phyloP scores from a whole-genome alignment of 92 coral and sea anemone genomes.

The Scolanthus callimorphus region DNA sequence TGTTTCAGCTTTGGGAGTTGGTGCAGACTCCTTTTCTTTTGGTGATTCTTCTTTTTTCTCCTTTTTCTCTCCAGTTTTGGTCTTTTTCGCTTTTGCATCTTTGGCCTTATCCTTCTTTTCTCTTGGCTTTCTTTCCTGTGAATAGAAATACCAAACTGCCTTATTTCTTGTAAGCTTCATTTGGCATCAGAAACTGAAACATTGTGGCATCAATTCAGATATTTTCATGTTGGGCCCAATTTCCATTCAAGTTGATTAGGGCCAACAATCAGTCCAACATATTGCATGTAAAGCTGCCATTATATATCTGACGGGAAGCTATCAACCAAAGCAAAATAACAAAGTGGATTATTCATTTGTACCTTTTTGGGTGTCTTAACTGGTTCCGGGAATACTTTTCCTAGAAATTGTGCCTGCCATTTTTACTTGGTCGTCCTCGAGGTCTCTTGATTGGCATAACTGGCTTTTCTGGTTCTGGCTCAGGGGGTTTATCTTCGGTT shows the following conservation, averaged over 20 bases:
- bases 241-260: too few relatives aligned
- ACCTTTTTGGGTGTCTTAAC: not conserved
- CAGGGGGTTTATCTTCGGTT: too few relatives aligned
- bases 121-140: constrained; percentile 9
- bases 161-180: too few relatives aligned
- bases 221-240: too few relatives aligned
- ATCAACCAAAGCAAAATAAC: too few relatives aligned
- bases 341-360: too few relatives aligned
- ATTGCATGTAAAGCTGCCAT: too few relatives aligned
- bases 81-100: constrained; percentile 12
- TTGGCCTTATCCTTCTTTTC: constrained; percentile 17
- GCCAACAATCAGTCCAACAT: too few relatives aligned
- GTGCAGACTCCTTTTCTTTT: constrained; percentile 13
- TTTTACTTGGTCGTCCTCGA: constrained; percentile 38
- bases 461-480: constrained; percentile 11
- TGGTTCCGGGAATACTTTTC: not conserved
- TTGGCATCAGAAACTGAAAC: too few relatives aligned
- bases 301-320: too few relatives aligned
- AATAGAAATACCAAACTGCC: not conserved
- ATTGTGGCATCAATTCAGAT: too few relatives aligned
- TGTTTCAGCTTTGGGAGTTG: constrained; percentile 13
- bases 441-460: constrained; percentile 34
- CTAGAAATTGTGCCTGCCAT: constrained; percentile 31
- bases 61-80: constrained; percentile 33
- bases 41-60: constrained; percentile 26